A percentile compares a stretch with the other conserved stretches of the same genome.
Conservation (phyloP, 2,888 invertebrate genomes). For the Mactromeris polynyma region DNA sequence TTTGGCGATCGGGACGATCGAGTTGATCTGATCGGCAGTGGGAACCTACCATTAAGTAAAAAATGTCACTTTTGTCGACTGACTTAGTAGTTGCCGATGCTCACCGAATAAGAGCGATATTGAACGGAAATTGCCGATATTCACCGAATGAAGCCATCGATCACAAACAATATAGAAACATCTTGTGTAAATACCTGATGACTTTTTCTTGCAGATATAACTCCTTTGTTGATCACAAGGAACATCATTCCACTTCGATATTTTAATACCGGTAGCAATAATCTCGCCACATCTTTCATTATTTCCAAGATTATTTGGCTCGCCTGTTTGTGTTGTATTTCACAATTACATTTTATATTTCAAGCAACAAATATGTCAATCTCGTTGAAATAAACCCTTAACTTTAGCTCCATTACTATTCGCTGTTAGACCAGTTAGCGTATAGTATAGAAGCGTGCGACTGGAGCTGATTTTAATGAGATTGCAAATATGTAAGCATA, state of each 20-base stretch:
- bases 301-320: conserved; percentile 72
- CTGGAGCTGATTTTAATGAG: too few species aligned
- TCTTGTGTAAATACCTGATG: conserved; percentile 52
- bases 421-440: too few species aligned
- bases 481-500: not conserved
- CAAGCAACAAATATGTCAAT: not conserved
- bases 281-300: conserved; percentile 76
- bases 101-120: not conserved
- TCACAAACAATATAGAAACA: not conserved
- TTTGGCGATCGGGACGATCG: too few species aligned
- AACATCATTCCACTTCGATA: conserved; percentile 78
- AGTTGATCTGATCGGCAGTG: too few species aligned
- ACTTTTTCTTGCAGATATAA: conserved; percentile 77
- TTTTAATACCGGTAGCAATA: conserved; percentile 34
- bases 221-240: conserved; percentile 64
- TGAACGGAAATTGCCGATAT: not conserved
- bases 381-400: not conserved
- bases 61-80: too few species aligned
- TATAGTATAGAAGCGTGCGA: too few species aligned
- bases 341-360: not conserved
- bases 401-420: too few species aligned
- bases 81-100: too few species aligned
- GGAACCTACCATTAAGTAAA: too few species aligned
- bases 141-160: not conserved
- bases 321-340: conserved; percentile 56